A percentile compares a stretch with the other conserved stretches of the same genome.
These are phyloP conservation scores for Falco novaeseelandiae DNA, from an alignment of 2,797 vertebrate genomes.

Conservation along the genomic window DNA sequence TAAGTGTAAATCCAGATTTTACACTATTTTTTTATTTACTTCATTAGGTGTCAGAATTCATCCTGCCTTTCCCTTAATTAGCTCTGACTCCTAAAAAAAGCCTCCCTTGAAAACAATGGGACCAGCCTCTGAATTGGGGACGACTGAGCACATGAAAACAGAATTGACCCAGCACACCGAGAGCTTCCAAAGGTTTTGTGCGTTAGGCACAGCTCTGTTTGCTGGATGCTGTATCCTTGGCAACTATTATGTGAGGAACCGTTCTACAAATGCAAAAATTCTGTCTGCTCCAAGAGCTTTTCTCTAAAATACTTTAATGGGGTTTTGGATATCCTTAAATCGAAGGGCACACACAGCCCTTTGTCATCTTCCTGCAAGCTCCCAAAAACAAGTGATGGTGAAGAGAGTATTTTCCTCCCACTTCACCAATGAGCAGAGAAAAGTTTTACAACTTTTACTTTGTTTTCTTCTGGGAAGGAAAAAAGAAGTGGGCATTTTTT, in stretches of 20 bases:
- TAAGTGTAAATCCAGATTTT: not conserved
- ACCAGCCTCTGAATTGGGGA: conserved; percentile 43
- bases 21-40: conserved; percentile 9
- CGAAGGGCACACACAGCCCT: conserved; percentile 14
- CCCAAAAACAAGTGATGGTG: conserved; percentile 14
- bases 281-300: conserved; percentile 45
- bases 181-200: conserved; percentile 58
- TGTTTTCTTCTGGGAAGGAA: not conserved
- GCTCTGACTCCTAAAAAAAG: not conserved
- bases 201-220: conserved; percentile 47
- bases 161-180: conserved; percentile 49
- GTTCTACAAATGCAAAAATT: conserved; percentile 60
- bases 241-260: conserved; percentile 48
- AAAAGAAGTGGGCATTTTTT: not conserved
- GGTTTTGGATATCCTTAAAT: conserved; percentile 29
- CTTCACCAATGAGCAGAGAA: not conserved
- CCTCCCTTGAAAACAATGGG: conserved; percentile 55
- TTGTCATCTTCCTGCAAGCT: not conserved
- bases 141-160: conserved; percentile 53
- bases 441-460: conserved; percentile 20
- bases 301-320: conserved; percentile 36
- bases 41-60: not conserved
- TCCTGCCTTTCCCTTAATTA: conserved; percentile 48
- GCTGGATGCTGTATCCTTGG: conserved; percentile 62
- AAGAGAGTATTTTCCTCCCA: conserved; percentile 15